A percentile compares a stretch with the other conserved stretches of the same genome.
Conservation (phyloP, 2,113 vertebrate genomes). For the Serilophus lunatus region DNA sequence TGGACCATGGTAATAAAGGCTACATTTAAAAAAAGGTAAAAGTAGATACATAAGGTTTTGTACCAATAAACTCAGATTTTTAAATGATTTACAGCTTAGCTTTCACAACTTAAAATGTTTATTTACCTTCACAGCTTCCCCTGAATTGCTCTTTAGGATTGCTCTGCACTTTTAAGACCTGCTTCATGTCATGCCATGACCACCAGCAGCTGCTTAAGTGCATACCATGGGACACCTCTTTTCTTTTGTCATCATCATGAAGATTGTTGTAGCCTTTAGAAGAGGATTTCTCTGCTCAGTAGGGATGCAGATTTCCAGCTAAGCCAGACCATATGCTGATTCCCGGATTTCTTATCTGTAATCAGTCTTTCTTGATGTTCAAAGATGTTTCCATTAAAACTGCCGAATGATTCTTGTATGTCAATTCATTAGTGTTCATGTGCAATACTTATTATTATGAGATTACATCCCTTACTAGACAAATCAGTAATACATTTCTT, state of each 20-base stretch:
- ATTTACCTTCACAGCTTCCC: background rate
- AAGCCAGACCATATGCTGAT: slow-evolving; percentile 36
- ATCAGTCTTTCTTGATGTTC: background rate
- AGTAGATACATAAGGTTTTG: background rate
- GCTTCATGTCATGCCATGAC: background rate
- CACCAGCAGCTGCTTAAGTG: background rate
- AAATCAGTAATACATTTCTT: background rate
- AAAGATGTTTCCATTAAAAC: background rate
- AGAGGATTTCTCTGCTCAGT: slow-evolving; percentile 22
- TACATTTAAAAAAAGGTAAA: background rate
- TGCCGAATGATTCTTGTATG: background rate
- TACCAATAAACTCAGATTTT: background rate
- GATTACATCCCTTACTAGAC: background rate
- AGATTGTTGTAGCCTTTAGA: background rate
- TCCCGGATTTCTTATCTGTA: slow-evolving; percentile 11
- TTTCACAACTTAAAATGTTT: background rate
- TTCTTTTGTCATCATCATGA: background rate
- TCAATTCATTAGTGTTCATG: background rate
- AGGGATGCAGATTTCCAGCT: slow-evolving; percentile 14
- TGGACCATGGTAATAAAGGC: background rate
- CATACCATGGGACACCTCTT: background rate
- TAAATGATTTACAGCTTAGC: background rate
- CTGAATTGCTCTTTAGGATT: background rate
- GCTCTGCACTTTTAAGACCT: background rate
- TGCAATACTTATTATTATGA: background rate